Evolutionary conservation across 2,797 vertebrate species (phyloP), one percentile per base, ranked within the genome.

Genomic region (Acanthurus tractus): DNA sequence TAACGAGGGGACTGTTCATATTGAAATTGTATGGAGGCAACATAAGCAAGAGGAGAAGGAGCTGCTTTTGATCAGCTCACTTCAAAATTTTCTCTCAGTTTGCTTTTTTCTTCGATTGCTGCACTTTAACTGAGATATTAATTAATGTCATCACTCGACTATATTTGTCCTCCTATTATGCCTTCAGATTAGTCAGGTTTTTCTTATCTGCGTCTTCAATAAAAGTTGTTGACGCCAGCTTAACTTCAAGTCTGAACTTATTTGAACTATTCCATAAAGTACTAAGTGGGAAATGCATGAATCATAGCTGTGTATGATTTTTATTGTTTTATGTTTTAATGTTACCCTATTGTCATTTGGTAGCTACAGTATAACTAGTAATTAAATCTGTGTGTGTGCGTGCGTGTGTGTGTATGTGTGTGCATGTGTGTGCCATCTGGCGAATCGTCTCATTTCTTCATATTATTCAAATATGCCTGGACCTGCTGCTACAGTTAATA

Each of bases 1-100:
- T 96, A 94, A 94, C 87, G 83, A 82, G 78, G 67, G 86, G 86
- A 93, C 89, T 85, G 88, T 92, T 94, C 91, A 90, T 93, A 91
- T 94, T 88, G 90, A 89, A 89, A 92, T 85, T 86, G 87, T 93
- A 93, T 93, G 86, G 90, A 88, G 55, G 81, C 84, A 83, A 85
- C 84, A 80, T 86, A 78, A 74, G 81, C 59, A 45, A 36, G 66
- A 63, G 57, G 50, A 36, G 76, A 67, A 49, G 64, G 44, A 59
- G 78, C 64, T 67, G 61, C 15, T 77, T 36, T 58, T 67, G 1
- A 63, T 80, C 25, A 1, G 49, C 77, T 76, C 65, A 1, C 54
- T 66, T 74, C 5, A 13, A 66, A 70, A 74, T 49, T 53, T 74
- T 73, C 12, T 17, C 42, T 22, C 8, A 12, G 34, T 73, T 63